Evolutionary conservation across 1,140 invertebrate species (phyloP), one percentile per base, ranked within the genome.

Genomic region (Aphaenogaster rudis): DNA sequence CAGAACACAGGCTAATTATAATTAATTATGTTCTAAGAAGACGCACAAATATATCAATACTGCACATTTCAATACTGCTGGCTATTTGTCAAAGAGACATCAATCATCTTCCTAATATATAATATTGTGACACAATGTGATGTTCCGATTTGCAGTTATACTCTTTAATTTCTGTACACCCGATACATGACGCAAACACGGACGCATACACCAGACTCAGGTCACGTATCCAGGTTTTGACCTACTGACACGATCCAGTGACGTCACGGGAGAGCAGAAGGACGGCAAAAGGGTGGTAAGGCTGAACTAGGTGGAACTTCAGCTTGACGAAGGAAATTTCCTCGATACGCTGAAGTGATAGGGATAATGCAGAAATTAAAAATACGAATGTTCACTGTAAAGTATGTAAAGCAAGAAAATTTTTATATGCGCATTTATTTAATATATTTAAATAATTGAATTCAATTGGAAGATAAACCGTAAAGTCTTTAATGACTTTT

Each of bases 231-330:
- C 92, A 91, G 92, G 91, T 89, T 93, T 87, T 92, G 93, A 93
- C 93, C 93, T 93, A 93, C 89, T 93, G 92, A 93, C 91, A 91
- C 92, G 88, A 92, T 93, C 91, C 92, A 85, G 89, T 94, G 93
- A 94, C 92, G 93, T 94, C 93, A 94, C 92, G 81, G 92, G 91
- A 92, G 87, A 87, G 88, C 72, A 86, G 54, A 66, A 82, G 89
- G 76, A 89, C 69, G 72, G 52, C 59, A 63, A 88, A 89, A 76
- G 78, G 76, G 69, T 61, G 86, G 77, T 57, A 59, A 79, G 78
- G 72, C 63, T 67, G 42, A 33, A 72, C 52, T 54, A 54, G 72
- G 59, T 52, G 64, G 59, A 33, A 50, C 33, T 80, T 78, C 84
- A 84, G 71, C 17, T 81, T 77, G 59, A 69, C 59, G 52, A 48